phyloP scores from a whole-genome alignment of 1,140 invertebrate genomes.

The Musca vetustissima region DNA sequence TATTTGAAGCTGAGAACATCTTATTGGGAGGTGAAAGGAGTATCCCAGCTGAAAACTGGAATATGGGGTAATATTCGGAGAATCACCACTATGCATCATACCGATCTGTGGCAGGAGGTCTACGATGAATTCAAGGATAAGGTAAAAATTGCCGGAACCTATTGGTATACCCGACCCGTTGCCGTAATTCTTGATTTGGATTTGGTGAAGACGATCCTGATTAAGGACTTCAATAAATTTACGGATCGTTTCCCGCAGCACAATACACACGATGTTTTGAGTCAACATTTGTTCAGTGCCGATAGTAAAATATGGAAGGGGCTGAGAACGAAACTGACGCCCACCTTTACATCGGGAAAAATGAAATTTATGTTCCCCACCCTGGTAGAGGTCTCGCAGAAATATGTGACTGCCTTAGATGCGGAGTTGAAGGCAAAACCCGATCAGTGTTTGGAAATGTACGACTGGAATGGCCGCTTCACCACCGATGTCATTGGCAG shows the following conservation, averaged over 20 bases:
- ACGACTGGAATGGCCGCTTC: constrained; percentile 62
- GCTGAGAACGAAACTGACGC: constrained; percentile 59
- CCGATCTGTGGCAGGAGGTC: constrained; percentile 33
- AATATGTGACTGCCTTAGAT: constrained; percentile 37
- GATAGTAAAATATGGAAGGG: constrained; percentile 60
- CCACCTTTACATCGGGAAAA: constrained; percentile 63
- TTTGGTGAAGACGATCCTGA: constrained; percentile 43
- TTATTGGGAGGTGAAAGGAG: constrained; percentile 6
- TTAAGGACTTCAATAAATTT: constrained; percentile 51
- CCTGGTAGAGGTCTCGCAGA: constrained; percentile 45
- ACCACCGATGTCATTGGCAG: constrained; percentile 64
- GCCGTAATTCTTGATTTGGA: constrained; percentile 41
- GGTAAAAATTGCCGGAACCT: constrained; percentile 37
- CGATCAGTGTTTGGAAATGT: constrained; percentile 53
- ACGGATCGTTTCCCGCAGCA: constrained; percentile 56
- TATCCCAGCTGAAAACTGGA: background rate
- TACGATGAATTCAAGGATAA: constrained; percentile 36
- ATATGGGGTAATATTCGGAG: background rate
- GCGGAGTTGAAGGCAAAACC: background rate
- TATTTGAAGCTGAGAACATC: background rate
- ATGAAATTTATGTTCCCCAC: constrained; percentile 60
- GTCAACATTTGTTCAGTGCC: constrained; percentile 56
- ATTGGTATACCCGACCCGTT: constrained; percentile 33
- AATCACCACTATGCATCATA: background rate
- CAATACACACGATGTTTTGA: constrained; percentile 58